Conservation (phyloP, 2,888 invertebrate species). For the Watsonalla cultraria region DNA sequence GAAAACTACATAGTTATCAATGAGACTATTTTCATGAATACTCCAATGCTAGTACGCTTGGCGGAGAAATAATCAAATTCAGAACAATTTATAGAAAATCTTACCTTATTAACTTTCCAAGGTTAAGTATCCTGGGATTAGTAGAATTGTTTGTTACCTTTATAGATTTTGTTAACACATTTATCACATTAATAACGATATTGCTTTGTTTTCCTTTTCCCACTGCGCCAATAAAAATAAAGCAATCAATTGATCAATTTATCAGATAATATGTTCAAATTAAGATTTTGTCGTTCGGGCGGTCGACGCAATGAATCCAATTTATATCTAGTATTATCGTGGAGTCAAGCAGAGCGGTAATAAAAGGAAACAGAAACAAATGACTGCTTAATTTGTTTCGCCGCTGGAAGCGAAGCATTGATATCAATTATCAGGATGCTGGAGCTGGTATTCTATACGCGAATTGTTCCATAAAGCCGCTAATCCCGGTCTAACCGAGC, state of each 20-base stretch:
- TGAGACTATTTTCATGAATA: too few relatives aligned
- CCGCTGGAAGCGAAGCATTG: constrained; percentile 58
- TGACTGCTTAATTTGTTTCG: constrained; percentile 55
- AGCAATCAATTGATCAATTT: background rate
- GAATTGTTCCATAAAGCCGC: constrained; percentile 72
- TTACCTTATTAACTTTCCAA: too few relatives aligned
- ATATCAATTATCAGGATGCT: constrained; percentile 71
- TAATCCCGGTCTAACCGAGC: constrained; percentile 65
- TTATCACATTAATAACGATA: too few relatives aligned
- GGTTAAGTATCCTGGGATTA: too few relatives aligned
- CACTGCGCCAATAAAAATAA: background rate
- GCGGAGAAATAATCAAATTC: too few relatives aligned
- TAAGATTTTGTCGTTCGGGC: background rate
- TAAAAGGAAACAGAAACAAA: constrained; percentile 53
- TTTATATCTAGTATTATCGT: constrained; percentile 8
- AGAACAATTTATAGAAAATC: too few relatives aligned
- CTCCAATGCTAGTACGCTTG: too few relatives aligned
- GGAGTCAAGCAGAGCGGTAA: constrained; percentile 46
- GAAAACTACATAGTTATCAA: too few relatives aligned
- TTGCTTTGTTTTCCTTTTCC: background rate
- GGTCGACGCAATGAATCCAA: constrained; percentile 22
- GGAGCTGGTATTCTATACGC: constrained; percentile 50
- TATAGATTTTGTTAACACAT: too few relatives aligned
- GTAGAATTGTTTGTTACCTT: too few relatives aligned
- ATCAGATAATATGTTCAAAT: background rate